Conservation (phyloP, 2,888 invertebrate species). For the Stenodema calcarata region DNA sequence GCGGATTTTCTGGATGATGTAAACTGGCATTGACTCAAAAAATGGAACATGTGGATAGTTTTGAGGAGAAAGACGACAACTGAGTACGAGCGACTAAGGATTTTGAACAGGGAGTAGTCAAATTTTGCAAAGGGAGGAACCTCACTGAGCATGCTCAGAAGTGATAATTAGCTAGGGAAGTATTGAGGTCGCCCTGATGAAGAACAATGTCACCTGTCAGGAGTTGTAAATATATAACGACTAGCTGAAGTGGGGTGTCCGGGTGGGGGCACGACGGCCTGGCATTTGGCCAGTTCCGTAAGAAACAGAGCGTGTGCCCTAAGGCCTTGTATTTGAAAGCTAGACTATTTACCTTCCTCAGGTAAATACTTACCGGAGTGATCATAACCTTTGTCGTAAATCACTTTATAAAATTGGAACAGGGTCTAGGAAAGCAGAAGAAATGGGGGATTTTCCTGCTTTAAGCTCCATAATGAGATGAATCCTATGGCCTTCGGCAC, state of each 20-base stretch:
- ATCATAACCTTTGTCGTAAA: background rate
- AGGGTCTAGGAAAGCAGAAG: too few species aligned
- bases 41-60: too few species aligned
- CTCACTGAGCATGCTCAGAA: background rate
- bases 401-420: too few species aligned
- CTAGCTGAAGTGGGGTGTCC: background rate
- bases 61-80: too few species aligned
- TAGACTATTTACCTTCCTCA: background rate
- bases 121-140: background rate
- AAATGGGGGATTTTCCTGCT: too few species aligned
- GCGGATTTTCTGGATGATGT: too few species aligned
- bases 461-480: too few species aligned
- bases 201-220: slow-evolving; percentile 25
- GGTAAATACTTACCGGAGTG: background rate
- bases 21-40: too few species aligned
- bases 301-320: slow-evolving; percentile 28
- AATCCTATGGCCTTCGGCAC: too few species aligned
- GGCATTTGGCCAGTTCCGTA: background rate
- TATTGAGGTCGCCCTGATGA: slow-evolving; percentile 22
- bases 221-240: slow-evolving; percentile 22
- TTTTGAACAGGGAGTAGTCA: background rate
- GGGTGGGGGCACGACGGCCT: slow-evolving; percentile 10
- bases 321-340: slow-evolving; percentile 13
- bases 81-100: background rate
- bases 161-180: slow-evolving; percentile 29